Evolutionary conservation across 2,797 vertebrate genomes (phyloP), one percentile per base, ranked within the genome.

Genomic region (Diglossa cyanea): DNA sequence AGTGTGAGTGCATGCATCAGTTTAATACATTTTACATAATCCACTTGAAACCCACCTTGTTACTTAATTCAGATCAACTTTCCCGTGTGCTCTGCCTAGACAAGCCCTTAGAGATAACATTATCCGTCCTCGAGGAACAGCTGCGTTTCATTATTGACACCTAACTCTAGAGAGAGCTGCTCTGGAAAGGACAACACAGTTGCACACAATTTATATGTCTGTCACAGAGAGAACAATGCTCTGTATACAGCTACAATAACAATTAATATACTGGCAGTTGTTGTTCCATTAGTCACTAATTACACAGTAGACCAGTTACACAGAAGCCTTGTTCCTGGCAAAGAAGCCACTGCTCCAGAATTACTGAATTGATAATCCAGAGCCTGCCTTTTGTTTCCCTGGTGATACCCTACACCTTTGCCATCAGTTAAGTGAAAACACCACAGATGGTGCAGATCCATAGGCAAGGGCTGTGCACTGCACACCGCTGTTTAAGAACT

Each of bases 251-350:
- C 77, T 82, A 72, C 66, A 75, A 86, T 50, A 78, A 71, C 66
- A 94, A 93, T 91, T 95, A 91, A 88, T 90, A 92, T 74, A 94
- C 70, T 74, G 58, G 66, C 28, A 44, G 86, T 76, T 94, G 84
- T 90, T 87, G 60, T 91, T 95, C 92, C 80, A 89, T 95, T 95
- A 94, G 94, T 96, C 86, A 90, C 89, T 88, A 94, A 97, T 97
- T 93, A 91, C 80, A 94, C 73, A 90, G 63, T 55, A 68, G 75
- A 88, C 86, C 75, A 65, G 58, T 65, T 35, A 88, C 4, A 94
- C 31, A 91, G 76, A 93, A 90, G 62, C 82, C 76, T 88, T 80
- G 72, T 66, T 96, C 90, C 89, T 95, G 79, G 76, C 82, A 81
- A 78, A 83, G 76, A 65, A 94, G 45, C 28, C 15, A 9, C 58